Base-by-base conservation (phyloP, 2,888 invertebrate species). In the Chalcosyrphus nemorum region DNA sequence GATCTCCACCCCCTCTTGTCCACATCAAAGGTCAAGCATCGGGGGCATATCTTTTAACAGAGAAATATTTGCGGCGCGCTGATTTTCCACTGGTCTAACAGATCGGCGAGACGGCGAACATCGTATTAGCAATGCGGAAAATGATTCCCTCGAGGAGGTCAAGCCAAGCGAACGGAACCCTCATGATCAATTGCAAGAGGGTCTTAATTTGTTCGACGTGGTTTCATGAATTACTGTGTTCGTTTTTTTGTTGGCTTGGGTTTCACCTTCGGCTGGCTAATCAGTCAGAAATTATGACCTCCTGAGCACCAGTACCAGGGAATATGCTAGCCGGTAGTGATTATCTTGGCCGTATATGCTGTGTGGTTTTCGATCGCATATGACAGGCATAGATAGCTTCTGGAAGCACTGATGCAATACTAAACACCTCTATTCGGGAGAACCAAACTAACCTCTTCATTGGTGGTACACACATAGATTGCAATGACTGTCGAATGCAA, bases 101-200 rank as follows among this genome's bases (percentile, higher is more conserved):
- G 43, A 47, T 47, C 50, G 50, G 11, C 45, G 9, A 61, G 41
- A 7, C 43, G 35, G 19, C 47, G 21, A 47, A 47, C 47, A 32
- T 19, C 47, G 47, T 24, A 47, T 47, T 52, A 59, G 57, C 66
- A 75, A 75, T 75, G 66, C 66, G 75, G 75, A 75, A 75, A 75
- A 66, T 75, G 6, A 66, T 75, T 75, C 50, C 32, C n/a, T 11
- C 11, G 41, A 57, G 32, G 57, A 50, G 75, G 75, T 66, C 50
- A 57, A 74, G 35, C 17, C 47, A 24, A 45, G 9, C 41, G 52
- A 54, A 41, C 65, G 9, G 65, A 38, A 35, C 56, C 45, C 47
- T 75, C 74, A 47, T 65, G 65, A 75, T 75, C 65, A 75, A 65
- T 74, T 56, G 56, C 56, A 27, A 35, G 74, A 75, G 74, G 47